Evolutionary conservation across 2,113 vertebrate genomes (phyloP).

Genomic region (Plestiodon gilberti): DNA sequence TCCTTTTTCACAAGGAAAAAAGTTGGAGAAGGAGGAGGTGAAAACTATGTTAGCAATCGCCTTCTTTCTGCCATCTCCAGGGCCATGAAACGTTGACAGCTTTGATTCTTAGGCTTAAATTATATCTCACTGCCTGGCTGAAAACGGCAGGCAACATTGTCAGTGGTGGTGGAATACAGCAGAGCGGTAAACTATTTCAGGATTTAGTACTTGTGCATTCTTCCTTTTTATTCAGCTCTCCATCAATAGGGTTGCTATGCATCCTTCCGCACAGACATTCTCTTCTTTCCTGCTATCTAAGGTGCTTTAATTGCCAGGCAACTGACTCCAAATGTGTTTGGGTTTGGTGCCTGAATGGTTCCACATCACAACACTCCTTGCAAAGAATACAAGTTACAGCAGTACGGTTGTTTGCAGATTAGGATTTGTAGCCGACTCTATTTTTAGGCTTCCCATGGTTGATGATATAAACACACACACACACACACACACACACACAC

Average conservation of each 20-base stretch:
- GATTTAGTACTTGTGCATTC: constrained; percentile 32
- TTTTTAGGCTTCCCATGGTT: not conserved
- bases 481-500: no score
- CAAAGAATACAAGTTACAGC: not conserved
- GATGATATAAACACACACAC: not conserved
- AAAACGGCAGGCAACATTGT: constrained; percentile 13
- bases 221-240: constrained; percentile 31
- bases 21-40: not conserved
- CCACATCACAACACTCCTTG: not conserved
- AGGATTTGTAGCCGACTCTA: not conserved
- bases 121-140: constrained; percentile 20
- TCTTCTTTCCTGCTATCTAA: not conserved
- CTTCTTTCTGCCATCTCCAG: constrained; percentile 2
- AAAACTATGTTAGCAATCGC: constrained; percentile 7
- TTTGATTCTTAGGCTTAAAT: constrained; percentile 35
- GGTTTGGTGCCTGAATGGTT: not conserved
- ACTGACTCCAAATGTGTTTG: not conserved
- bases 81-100: constrained; percentile 26
- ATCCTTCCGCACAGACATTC: not conserved
- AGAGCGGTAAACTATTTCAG: constrained; percentile 21
- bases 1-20: not conserved
- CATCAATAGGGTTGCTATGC: not conserved
- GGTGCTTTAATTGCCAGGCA: not conserved
- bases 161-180: constrained; percentile 2
- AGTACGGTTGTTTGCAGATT: not conserved